These are phyloP conservation scores for Cacajao melanocephalus DNA, from an alignment of 2,797 vertebrate genomes.

Conservation along the genomic window DNA sequence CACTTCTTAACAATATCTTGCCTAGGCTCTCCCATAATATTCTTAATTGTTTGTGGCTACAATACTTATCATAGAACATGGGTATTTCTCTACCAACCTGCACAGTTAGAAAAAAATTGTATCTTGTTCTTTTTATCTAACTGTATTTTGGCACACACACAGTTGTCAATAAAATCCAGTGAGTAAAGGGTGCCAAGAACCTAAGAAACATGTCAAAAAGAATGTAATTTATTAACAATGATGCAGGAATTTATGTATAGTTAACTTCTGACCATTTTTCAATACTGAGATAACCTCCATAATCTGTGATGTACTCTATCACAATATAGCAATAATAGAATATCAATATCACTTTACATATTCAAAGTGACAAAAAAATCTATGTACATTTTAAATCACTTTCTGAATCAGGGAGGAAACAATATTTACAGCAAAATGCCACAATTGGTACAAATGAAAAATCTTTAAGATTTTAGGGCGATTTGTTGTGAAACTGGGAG, in stretches of 20 bases:
- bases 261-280: conserved; percentile 27
- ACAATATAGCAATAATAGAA: neutral
- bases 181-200: neutral
- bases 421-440: conserved; percentile 24
- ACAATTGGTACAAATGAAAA: conserved; percentile 11
- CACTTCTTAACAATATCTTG: conserved; percentile 4
- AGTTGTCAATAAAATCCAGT: conserved; percentile 3
- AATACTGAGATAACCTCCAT: neutral
- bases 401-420: neutral
- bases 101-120: conserved; percentile 20
- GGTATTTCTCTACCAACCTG: conserved; percentile 41
- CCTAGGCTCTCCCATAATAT: neutral
- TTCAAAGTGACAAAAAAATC: conserved; percentile 9
- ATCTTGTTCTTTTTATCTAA: conserved; percentile 49
- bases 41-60: conserved; percentile 5
- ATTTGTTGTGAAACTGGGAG: neutral
- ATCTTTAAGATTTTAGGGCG: neutral
- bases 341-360: neutral
- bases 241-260: neutral
- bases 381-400: neutral
- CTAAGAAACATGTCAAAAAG: conserved; percentile 12
- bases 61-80: conserved; percentile 9
- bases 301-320: neutral
- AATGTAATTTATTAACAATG: neutral
- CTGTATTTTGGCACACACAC: neutral